Conservation (phyloP, 2,113 vertebrate genomes). For the Forbesichthys agassizii region DNA sequence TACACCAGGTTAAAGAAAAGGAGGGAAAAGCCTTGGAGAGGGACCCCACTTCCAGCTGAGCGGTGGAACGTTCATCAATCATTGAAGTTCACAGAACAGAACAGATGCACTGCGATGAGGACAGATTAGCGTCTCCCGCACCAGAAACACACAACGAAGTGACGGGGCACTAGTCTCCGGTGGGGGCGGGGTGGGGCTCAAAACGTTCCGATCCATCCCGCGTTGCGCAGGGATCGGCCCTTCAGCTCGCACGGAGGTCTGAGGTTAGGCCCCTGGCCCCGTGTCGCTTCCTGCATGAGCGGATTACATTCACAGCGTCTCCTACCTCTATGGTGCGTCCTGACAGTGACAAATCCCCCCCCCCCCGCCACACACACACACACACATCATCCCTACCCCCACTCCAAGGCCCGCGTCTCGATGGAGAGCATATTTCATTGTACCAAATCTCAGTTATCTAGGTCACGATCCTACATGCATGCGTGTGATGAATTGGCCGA, state of each 20-base stretch:
- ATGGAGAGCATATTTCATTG: conserved; percentile 45
- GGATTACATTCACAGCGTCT: conserved; percentile 11
- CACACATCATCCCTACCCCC: conserved; percentile 18
- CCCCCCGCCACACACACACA: conserved; percentile 10
- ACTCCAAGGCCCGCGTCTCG: conserved; percentile 23
- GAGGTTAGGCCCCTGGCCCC: neutral
- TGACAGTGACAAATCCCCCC: conserved; percentile 58
- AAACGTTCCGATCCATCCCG: neutral
- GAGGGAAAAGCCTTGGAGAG: too few species aligned
- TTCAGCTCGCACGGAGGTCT: neutral
- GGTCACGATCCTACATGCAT: conserved; percentile 46
- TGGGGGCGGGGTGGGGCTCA: too few species aligned
- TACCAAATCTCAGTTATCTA: conserved; percentile 43
- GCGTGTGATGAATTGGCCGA: conserved; percentile 32
- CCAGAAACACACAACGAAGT: too few species aligned
- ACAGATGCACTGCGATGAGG: too few species aligned
- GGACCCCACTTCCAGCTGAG: too few species aligned
- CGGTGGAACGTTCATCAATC: too few species aligned
- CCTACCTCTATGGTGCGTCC: conserved; percentile 29
- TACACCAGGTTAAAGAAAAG: too few species aligned
- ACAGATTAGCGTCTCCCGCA: too few species aligned
- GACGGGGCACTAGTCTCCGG: too few species aligned
- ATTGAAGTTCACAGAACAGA: too few species aligned
- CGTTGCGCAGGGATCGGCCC: neutral
- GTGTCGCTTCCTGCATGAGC: neutral